Evolutionary conservation across 2,888 invertebrate species (phyloP), one percentile per base, ranked within the genome.

Genomic region (Hirtodrosophila confusa): DNA sequence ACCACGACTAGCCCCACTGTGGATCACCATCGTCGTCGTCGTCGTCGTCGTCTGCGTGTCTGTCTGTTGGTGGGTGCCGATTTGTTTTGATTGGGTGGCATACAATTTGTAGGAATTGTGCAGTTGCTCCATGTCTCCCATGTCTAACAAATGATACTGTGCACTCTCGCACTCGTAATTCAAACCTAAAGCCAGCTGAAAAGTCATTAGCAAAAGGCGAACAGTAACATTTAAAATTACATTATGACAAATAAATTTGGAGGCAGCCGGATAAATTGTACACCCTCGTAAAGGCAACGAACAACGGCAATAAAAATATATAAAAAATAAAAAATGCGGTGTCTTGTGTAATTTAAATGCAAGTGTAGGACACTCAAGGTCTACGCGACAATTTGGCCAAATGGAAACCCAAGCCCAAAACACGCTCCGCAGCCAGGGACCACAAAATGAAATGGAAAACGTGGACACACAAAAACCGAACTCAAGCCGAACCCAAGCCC

Each of bases 331-430:
- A 17, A 17, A 17, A 17, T 17, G 17, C 17, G 17, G 63, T 62
- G 27, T 69, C 54, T 66, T 29, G 24, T 71, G 62, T 78, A 68
- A 82, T 75, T 86, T 71, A 65, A 73, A 64, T 68, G 73, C 73
- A 72, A 78, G 73, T 73, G 67, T 57, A 65, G 70, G 48, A 71
- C 64, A 68, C 66, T 77, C 83, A 78, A 86, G 84, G 86, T 62
- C 80, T 64, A 41, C 39, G 84, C 78, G 86, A 89, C 89, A 88
- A 76, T 85, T 85, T 85, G 67, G 76, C 75, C 77, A 51, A 67
- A 73, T 54, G 61, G 67, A 24, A 37, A 48, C 44, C 55, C 55
- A 45, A 65, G 67, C 63, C 69, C 61, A 55, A 58, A 47, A 43
- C 57, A 63, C 68, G 48, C 60, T 41, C 51, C 12, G 48, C 27